A percentile compares a stretch with the other conserved stretches of the same genome.
phyloP scores from a whole-genome alignment of 2,113 vertebrate genomes.

The Nesogale talazaci region DNA sequence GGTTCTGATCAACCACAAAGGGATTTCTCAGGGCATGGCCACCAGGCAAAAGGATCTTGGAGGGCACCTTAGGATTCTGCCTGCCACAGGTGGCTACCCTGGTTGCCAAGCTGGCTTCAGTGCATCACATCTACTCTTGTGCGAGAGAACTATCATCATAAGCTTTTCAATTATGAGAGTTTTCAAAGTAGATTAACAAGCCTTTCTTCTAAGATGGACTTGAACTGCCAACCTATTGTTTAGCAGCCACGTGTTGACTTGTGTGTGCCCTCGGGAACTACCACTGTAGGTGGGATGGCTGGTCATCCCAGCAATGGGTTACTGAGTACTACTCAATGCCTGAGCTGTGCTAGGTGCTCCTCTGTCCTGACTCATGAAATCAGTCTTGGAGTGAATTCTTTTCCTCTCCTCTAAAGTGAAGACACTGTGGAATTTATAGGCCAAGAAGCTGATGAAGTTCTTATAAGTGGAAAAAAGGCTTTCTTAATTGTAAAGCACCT shows the following conservation, averaged over 20 bases:
- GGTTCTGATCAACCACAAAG: not conserved
- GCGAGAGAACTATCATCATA: not conserved
- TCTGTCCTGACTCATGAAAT: not conserved
- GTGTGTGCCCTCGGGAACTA: not conserved
- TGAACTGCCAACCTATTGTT: not conserved
- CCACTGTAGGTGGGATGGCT: not conserved
- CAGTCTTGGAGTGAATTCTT: not conserved
- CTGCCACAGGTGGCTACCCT: not conserved
- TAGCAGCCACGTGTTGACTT: not conserved
- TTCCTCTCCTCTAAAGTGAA: not conserved
- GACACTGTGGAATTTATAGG: not conserved
- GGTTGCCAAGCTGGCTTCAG: not conserved
- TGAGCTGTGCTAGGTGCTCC: not conserved
- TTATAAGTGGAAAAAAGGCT: not conserved
- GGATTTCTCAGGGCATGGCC: accelerated
- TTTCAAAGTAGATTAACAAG: not conserved
- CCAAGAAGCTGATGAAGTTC: not conserved
- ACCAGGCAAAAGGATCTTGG: not conserved
- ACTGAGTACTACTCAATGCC: too few species aligned
- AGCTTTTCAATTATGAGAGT: not conserved
- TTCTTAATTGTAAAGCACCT: not conserved
- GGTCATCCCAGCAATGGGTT: too few species aligned
- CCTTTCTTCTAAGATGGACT: not conserved
- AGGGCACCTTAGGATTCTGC: not conserved
- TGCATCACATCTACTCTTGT: not conserved